Conservation (phyloP, 2,113 vertebrate genomes). For the Octodon degus region DNA sequence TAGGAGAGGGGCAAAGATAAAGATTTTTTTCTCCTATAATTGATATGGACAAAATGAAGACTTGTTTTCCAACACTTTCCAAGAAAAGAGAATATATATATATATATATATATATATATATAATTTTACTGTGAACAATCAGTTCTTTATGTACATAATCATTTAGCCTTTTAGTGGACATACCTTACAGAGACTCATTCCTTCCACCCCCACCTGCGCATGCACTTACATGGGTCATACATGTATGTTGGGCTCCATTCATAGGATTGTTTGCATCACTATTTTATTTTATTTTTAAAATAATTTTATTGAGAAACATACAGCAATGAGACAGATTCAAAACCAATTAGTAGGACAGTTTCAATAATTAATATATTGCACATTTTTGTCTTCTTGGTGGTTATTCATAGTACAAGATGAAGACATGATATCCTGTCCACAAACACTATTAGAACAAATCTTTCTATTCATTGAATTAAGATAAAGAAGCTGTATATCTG, state of each 20-base stretch:
- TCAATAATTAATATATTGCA: no score
- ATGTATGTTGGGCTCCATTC: background rate
- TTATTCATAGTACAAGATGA: no score
- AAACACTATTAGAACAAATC: no score
- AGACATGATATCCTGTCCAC: no score
- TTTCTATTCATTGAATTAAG: no score
- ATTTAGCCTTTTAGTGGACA: background rate
- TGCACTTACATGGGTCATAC: background rate
- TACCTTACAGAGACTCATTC: background rate
- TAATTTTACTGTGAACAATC: background rate
- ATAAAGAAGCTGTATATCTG: no score
- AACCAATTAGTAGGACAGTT: no score
- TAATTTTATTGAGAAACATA: no score
- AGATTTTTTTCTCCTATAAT: conserved; percentile 35
- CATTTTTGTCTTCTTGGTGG: no score
- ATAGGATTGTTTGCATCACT: background rate
- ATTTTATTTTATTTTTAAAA: no score
- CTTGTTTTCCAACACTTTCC: background rate
- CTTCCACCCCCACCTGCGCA: background rate
- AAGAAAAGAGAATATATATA: background rate
- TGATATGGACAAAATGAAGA: background rate
- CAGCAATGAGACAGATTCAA: no score
- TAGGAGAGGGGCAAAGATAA: background rate
- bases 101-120: no score
- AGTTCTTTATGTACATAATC: background rate